Percentiles rank a stretch among this genome's conserved stretches.
phyloP scores from a whole-genome alignment of 2,113 vertebrate species.

The Embiotoca jacksoni region DNA sequence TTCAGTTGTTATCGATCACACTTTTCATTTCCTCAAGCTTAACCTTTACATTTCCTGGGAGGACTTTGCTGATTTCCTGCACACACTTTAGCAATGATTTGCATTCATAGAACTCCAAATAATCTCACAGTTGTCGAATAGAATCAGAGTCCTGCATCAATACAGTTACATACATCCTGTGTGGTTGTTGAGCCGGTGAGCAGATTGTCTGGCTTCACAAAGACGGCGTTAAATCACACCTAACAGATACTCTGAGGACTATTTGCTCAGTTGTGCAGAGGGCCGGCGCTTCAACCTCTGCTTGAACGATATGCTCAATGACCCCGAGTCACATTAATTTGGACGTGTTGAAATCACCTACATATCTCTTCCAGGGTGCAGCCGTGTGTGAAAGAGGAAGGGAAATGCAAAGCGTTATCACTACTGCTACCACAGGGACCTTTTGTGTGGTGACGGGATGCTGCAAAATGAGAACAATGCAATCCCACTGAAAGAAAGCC shows the following conservation, averaged over 20 bases:
- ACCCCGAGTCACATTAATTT: neutral
- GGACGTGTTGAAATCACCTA: conserved; percentile 14
- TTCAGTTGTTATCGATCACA: conserved; percentile 6
- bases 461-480: conserved; percentile 35
- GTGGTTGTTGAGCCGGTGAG: conserved; percentile 11
- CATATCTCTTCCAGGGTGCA: conserved; percentile 24
- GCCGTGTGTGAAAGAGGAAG: conserved; percentile 17
- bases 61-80: neutral
- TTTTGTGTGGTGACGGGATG: conserved; percentile 1
- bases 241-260: neutral
- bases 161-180: conserved; percentile 9
- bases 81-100: neutral
- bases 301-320: neutral
- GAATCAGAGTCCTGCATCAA: conserved; percentile 10
- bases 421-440: neutral
- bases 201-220: neutral
- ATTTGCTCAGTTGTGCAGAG: neutral
- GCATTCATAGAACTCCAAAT: conserved; percentile 34
- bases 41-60: conserved; percentile 17
- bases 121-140: conserved; percentile 6
- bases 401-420: conserved; percentile 33
- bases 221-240: conserved; percentile 5
- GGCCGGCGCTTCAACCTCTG: neutral
- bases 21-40: conserved; percentile 15
- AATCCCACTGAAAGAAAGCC: conserved; percentile 24